Evolutionary conservation across 2,113 vertebrate genomes (phyloP), one percentile per base, ranked within the genome.

Genomic region (Crotalus horridus): DNA sequence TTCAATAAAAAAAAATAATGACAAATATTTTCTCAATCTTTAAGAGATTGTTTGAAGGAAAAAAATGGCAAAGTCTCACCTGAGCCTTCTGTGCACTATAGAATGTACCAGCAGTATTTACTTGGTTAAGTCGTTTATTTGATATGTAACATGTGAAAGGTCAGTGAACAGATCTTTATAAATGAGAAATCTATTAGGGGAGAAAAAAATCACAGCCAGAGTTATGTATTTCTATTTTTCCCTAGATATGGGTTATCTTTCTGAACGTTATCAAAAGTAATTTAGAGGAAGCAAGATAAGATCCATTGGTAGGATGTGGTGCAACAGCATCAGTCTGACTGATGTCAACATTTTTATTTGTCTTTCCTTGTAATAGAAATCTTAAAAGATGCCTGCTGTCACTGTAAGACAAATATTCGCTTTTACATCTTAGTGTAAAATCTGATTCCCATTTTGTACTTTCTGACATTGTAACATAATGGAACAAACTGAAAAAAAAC

Each of bases 391-490:
- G 0, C 4, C 87, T 26, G 8, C 61, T 94, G 87, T 92, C 55
- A 91, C 20, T 91, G 48, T 74, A 88, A 95, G 93, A 94, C 48
- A 91, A 90, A 95, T 89, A 13, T 51, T 94, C 46, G 1, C 2
- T 59, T 46, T 92, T 88, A 61, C 48, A 91, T 89, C 55, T 26
- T 7, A 26, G 20, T 87, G 4, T 53, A 74, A 91, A 10, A 87
- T 87, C 29, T 85, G 9, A 29, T 91, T 90, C 9, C 91, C 5
- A 46, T 58, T 93, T 74, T 4, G 92, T 90, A 48, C 86, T 85
- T 93, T 94, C 89, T 93, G 88, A 93, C 33, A 87, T 85, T 94
- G 90, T 59, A 92, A 61, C 94, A 91, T 92, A 58, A 89, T 92
- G 55, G 91, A 92, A 95, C 90, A 13, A 21, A 53, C 4, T 88